These are phyloP conservation scores for Notothenia rossii DNA, from an alignment of 2,113 vertebrate species.

Conservation along the genomic window DNA sequence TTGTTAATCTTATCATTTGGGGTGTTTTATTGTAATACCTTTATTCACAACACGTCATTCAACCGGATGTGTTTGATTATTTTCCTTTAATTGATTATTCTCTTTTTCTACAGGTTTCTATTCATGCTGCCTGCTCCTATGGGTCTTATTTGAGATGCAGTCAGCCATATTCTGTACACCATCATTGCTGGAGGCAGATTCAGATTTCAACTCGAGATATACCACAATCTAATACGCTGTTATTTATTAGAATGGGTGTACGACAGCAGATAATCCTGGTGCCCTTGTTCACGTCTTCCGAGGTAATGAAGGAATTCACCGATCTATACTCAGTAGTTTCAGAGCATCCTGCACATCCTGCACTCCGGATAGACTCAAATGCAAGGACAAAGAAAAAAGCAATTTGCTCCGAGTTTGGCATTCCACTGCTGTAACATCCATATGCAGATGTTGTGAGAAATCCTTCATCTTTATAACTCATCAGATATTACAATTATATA, in stretches of 20 bases:
- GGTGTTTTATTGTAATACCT: constrained; percentile 43
- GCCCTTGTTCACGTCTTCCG: constrained; percentile 79
- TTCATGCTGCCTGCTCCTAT: constrained; percentile 18
- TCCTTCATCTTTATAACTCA: constrained; percentile 35
- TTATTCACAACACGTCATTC: constrained; percentile 39
- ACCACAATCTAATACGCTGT: constrained; percentile 72
- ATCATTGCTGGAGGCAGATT: constrained; percentile 65
- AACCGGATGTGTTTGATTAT: constrained; percentile 37
- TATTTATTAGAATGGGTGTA: constrained; percentile 81
- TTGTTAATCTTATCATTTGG: constrained; percentile 32
- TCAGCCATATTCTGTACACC: constrained; percentile 43
- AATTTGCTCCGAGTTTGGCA: constrained; percentile 32
- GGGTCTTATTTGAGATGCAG: constrained; percentile 39
- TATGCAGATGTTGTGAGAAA: constrained; percentile 44
- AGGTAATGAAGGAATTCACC: constrained; percentile 76
- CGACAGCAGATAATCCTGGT: constrained; percentile 71
- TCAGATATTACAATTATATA: constrained; percentile 45
- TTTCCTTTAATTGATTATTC: constrained; percentile 11
- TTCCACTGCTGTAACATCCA: constrained; percentile 39
- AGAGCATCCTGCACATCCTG: constrained; percentile 30
- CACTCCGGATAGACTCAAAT: constrained; percentile 34
- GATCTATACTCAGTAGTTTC: constrained; percentile 59
- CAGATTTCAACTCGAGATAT: constrained; percentile 62
- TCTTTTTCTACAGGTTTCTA: constrained; percentile 2
- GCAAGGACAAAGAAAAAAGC: constrained; percentile 43